phyloP scores from a whole-genome alignment of 2,113 vertebrate genomes.

The Cryptotis parvus region DNA sequence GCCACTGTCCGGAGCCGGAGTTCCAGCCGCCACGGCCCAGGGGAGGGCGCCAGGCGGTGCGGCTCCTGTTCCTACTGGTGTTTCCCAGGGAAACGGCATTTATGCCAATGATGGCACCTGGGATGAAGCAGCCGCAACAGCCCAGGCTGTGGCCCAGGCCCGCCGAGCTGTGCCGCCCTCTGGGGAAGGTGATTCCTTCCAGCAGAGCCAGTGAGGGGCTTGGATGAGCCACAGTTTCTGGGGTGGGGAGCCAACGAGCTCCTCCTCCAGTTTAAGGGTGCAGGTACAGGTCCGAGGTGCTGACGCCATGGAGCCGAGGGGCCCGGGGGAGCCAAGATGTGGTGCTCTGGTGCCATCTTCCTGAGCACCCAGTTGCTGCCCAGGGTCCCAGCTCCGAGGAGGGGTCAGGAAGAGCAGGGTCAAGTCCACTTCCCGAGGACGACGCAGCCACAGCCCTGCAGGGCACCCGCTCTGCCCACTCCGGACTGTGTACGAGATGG shows the following conservation, averaged over 20 bases:
- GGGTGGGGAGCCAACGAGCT: neutral
- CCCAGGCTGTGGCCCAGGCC: accelerated
- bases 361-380: neutral
- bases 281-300: neutral
- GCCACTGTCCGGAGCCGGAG: no score
- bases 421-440: neutral
- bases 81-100: no score
- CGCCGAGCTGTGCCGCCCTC: neutral
- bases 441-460: neutral
- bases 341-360: neutral
- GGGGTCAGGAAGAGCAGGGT: neutral
- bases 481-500: no score
- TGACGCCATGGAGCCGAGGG: neutral
- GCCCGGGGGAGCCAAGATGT: neutral
- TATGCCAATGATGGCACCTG: no score
- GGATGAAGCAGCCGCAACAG: neutral
- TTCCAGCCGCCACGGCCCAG: no score
- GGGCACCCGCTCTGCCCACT: no score
- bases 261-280: neutral
- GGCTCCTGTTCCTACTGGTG: no score
- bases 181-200: neutral
- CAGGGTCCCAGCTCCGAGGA: neutral
- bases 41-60: no score
- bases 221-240: neutral
- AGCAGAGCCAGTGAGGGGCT: neutral